Base-by-base conservation (phyloP, 2,113 vertebrate species). In the Sciurus niger region DNA sequence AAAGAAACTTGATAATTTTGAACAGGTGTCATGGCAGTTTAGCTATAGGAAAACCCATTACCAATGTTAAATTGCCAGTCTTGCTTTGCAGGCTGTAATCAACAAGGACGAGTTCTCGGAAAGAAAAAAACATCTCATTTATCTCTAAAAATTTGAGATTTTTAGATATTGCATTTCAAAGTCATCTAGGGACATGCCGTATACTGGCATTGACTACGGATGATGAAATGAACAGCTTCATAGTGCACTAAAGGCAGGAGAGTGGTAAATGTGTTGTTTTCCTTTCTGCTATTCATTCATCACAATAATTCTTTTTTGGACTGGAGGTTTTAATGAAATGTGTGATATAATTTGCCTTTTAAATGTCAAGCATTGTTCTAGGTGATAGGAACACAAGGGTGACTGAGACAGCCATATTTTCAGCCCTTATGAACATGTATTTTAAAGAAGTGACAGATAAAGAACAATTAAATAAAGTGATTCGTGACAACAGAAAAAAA, bases 1-100 rank as follows among this genome's bases (percentile, higher is more conserved):
- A 97, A 94, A 90, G 79, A 98, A 97, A 98, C 97, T 60, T 22
- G n/a, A 86, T 97, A 97, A 97, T 97, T 86, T 80, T 95, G 93
- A 94, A 84, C 48, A 30, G 58, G 37, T 96, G 93, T 93, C 84
- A 58, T 82, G 32, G 5, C 43, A 55, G 97, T 96, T 86, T n/a
- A 74, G 65, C 48, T 58, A 37, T 51, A 88, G 88, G 73, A 88
- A 94, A 98, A 95, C 79, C 28, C 79, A 48, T 74, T 93, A 18
- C 24, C 22, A 46, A 67, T 70, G 30, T 90, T 83, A 65, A 93
- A 91, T 76, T 92, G 18, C 65, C 48, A 60, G 9, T 73, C 24
- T n/a, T 55, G 14, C 32, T 85, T 88, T 94, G 28, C 4, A 90
- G 30, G 4, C 37, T 85, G 20, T 34, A 63, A 37, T 89, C 65